Evolutionary conservation across 2,888 invertebrate species (phyloP).

Genomic region (Scaeva pyrastri): DNA sequence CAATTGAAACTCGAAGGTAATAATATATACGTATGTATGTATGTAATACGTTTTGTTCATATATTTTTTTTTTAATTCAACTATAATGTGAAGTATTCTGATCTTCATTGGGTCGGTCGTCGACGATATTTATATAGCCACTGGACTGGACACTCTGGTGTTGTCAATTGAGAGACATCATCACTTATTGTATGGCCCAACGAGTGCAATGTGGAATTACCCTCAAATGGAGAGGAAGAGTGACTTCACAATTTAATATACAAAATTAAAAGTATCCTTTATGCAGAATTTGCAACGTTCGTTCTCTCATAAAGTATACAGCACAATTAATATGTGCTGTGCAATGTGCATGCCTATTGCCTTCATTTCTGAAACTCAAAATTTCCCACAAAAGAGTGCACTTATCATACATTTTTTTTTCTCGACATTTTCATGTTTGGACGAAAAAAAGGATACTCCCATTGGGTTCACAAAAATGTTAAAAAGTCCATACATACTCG

Average conservation of each 20-base stretch:
- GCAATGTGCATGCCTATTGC: background rate
- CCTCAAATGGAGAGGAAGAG: background rate
- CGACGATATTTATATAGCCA: background rate
- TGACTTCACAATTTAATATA: slow-evolving; percentile 58
- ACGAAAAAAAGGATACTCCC: background rate
- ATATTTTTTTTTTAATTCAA: slow-evolving; percentile 34
- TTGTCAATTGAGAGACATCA: slow-evolving; percentile 62
- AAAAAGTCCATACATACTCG: background rate
- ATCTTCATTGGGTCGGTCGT: background rate
- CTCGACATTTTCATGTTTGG: background rate
- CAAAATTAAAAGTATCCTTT: slow-evolving; percentile 55
- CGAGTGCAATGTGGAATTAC: slow-evolving; percentile 23
- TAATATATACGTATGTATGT: background rate
- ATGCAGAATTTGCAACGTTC: slow-evolving; percentile 47
- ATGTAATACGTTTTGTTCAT: background rate
- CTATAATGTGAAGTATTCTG: slow-evolving; percentile 52
- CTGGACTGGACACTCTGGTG: slow-evolving; percentile 27
- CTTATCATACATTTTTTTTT: slow-evolving; percentile 43
- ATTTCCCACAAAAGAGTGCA: slow-evolving; percentile 38
- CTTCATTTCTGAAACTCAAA: slow-evolving; percentile 8
- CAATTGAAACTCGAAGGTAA: slow-evolving; percentile 11
- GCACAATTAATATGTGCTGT: background rate
- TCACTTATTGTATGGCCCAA: slow-evolving; percentile 1
- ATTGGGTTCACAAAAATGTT: background rate
- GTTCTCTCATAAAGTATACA: slow-evolving; percentile 32